Evolutionary conservation across 1,140 invertebrate species (phyloP).

Genomic region (Atta cephalotes): DNA sequence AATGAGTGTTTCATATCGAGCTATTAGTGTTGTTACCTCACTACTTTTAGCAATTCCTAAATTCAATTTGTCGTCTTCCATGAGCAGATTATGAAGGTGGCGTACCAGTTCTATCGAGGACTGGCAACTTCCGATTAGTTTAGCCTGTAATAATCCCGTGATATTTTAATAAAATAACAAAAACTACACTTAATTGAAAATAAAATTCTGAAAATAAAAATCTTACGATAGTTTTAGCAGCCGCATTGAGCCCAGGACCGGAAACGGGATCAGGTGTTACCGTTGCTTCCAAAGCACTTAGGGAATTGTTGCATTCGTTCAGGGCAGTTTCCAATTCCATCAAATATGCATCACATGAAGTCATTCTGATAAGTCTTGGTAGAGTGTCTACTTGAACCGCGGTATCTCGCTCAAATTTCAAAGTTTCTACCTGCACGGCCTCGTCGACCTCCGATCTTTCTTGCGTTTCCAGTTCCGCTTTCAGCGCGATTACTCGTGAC

Average conservation of each 20-base stretch:
- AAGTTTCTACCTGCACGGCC: constrained; percentile 90
- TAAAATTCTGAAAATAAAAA: constrained; percentile 49
- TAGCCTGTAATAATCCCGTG: constrained; percentile 84
- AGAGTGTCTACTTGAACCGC: constrained; percentile 93
- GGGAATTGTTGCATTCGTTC: constrained; percentile 87
- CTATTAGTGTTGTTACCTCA: constrained; percentile 89
- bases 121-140: constrained; percentile 90
- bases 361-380: constrained; percentile 88
- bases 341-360: constrained; percentile 92
- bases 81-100: constrained; percentile 91
- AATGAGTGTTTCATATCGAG: constrained; percentile 90
- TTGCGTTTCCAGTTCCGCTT: constrained; percentile 83
- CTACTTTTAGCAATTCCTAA: constrained; percentile 89
- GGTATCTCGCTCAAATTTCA: constrained; percentile 91
- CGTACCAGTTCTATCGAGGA: constrained; percentile 92
- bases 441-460: constrained; percentile 86
- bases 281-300: constrained; percentile 87
- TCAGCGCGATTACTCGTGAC: constrained; percentile 85
- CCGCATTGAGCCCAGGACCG: constrained; percentile 85
- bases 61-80: constrained; percentile 91
- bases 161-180: neutral
- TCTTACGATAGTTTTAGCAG: constrained; percentile 87
- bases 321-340: constrained; percentile 91
- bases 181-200: neutral
- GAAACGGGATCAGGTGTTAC: constrained; percentile 86